These are phyloP conservation scores for Lepus europaeus DNA, from an alignment of 2,113 vertebrate genomes.

Conservation along the genomic window DNA sequence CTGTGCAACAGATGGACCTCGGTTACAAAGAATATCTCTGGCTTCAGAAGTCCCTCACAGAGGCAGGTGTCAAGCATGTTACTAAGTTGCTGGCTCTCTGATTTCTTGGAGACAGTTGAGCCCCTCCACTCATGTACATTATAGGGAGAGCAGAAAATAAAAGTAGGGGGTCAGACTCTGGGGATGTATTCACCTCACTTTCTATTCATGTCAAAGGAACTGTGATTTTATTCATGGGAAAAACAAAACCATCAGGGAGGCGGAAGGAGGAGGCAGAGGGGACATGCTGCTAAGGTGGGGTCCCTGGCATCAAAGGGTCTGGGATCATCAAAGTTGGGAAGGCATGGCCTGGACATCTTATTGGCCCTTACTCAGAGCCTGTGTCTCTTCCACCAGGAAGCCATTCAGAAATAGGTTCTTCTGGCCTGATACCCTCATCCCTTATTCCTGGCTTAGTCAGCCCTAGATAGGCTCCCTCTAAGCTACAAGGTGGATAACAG, in stretches of 20 bases:
- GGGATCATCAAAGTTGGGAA: no score
- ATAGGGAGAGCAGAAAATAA: not conserved
- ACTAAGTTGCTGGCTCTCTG: conserved; percentile 39
- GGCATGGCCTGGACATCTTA: no score
- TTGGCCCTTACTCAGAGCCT: not conserved
- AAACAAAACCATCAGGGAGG: not conserved
- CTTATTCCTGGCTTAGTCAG: not conserved
- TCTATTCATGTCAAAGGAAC: conserved; percentile 2
- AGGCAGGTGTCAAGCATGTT: conserved; percentile 68
- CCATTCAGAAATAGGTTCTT: not conserved
- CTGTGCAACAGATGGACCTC: conserved; percentile 66
- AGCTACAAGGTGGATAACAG: not conserved
- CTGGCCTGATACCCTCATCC: not conserved
- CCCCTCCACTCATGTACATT: not conserved
- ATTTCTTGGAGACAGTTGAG: conserved; percentile 10
- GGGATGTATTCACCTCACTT: not conserved
- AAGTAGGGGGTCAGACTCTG: not conserved
- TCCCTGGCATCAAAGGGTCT: not conserved
- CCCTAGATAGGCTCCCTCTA: not conserved
- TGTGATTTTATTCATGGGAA: not conserved
- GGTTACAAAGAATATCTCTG: conserved; percentile 50
- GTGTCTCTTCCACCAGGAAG: not conserved
- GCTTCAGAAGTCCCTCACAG: conserved; percentile 48
- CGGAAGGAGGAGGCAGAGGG: not conserved
- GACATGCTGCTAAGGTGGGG: fast-evolving